Percentiles rank a stretch among this genome's conserved stretches.
Evolutionary conservation across 1,140 invertebrate species (phyloP).

Genomic region (Aphelenchoides fujianensis): DNA sequence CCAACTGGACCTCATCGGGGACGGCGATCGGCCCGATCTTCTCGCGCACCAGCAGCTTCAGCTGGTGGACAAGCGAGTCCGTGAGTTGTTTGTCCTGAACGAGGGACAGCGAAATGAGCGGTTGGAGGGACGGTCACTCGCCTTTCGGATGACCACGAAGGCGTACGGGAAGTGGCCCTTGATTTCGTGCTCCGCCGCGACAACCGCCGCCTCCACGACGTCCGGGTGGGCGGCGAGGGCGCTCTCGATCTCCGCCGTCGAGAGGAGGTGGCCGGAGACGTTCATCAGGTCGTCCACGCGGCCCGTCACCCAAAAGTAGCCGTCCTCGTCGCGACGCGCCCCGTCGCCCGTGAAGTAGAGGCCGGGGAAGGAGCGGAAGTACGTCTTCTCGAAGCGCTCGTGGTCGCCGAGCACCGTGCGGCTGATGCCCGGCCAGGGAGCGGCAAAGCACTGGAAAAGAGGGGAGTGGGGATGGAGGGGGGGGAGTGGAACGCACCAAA

Average conservation of each 20-base stretch:
- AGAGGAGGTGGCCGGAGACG: conserved; percentile 92
- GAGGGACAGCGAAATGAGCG: neutral
- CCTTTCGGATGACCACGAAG: conserved; percentile 74
- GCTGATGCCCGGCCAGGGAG: conserved; percentile 96
- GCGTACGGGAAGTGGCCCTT: conserved; percentile 96
- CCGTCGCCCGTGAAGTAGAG: conserved; percentile 96
- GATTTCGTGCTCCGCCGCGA: conserved; percentile 82
- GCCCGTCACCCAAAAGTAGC: conserved; percentile 93
- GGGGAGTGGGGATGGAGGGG: neutral
- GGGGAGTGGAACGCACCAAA: neutral
- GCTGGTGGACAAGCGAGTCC: conserved; percentile 36
- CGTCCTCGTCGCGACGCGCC: conserved; percentile 83
- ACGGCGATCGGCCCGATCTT: conserved; percentile 92
- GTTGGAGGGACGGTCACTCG: conserved; percentile 18
- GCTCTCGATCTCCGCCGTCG: conserved; percentile 88
- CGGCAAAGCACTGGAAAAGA: conserved; percentile 70
- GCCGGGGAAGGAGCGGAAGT: conserved; percentile 84
- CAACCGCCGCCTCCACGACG: conserved; percentile 91
- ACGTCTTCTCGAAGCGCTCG: conserved; percentile 84
- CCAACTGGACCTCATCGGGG: conserved; percentile 76
- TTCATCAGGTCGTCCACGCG: conserved; percentile 97
- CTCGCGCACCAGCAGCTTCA: conserved; percentile 71
- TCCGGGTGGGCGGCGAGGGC: conserved; percentile 69
- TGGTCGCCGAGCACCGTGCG: conserved; percentile 86
- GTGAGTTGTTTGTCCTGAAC: conserved; percentile 35